Evolutionary conservation across 2,797 vertebrate genomes (phyloP).

Genomic region (Catostomus latipinnis): DNA sequence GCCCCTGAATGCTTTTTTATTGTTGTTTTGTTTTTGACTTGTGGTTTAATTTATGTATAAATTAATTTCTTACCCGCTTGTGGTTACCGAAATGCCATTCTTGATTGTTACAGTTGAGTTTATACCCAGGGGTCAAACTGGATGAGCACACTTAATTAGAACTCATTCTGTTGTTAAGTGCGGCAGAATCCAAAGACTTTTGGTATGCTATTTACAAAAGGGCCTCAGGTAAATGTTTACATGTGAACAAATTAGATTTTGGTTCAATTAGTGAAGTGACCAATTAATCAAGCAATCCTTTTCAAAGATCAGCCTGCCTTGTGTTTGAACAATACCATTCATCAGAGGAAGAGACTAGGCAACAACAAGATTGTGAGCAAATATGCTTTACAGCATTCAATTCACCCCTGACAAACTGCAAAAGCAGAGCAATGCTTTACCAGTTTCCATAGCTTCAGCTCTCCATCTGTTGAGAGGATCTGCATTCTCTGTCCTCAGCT

Average conservation of each 20-base stretch:
- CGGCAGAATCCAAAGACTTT: slow-evolving; percentile 11
- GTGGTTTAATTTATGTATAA: slow-evolving; percentile 43
- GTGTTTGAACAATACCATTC: slow-evolving; percentile 25
- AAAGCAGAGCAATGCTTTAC: slow-evolving; percentile 47
- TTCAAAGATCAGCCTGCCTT: slow-evolving; percentile 32
- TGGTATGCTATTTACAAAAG: slow-evolving; percentile 28
- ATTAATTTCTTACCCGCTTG: slow-evolving; percentile 24
- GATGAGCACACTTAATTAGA: slow-evolving; percentile 47
- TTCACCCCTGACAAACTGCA: slow-evolving; percentile 42
- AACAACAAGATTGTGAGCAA: slow-evolving; percentile 45
- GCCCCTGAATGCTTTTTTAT: not conserved
- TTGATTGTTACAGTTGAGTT: slow-evolving; percentile 48
- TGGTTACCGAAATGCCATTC: slow-evolving; percentile 42
- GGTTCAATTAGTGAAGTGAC: slow-evolving; percentile 41
- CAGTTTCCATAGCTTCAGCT: slow-evolving; percentile 60
- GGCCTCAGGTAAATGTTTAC: slow-evolving; percentile 47
- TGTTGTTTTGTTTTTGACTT: slow-evolving; percentile 2
- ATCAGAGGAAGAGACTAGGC: slow-evolving; percentile 26
- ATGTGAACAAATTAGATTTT: slow-evolving; percentile 42
- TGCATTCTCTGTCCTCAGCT: slow-evolving; percentile 63
- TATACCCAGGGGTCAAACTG: slow-evolving; percentile 49
- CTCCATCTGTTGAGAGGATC: slow-evolving; percentile 55
- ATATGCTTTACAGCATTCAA: slow-evolving; percentile 42
- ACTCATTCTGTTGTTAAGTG: slow-evolving; percentile 26
- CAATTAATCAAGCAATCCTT: slow-evolving; percentile 29